phyloP scores from a whole-genome alignment of 1,140 invertebrate genomes.

The Oryzaephilus surinamensis region DNA sequence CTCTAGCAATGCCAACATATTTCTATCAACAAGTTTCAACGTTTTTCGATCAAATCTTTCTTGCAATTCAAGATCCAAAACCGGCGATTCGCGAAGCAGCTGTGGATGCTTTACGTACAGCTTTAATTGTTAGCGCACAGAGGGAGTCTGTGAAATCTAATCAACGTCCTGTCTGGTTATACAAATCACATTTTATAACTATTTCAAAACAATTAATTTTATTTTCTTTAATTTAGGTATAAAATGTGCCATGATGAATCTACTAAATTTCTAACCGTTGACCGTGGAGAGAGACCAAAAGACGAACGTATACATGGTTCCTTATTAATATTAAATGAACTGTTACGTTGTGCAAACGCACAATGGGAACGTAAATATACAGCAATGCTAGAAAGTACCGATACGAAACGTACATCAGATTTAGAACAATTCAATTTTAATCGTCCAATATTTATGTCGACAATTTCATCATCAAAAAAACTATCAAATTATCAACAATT shows the following conservation, averaged over 20 bases:
- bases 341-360: constrained; percentile 84
- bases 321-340: constrained; percentile 87
- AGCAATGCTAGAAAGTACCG: constrained; percentile 47
- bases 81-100: constrained; percentile 85
- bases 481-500: too few relatives aligned
- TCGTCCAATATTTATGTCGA: constrained; percentile 16
- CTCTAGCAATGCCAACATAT: constrained; percentile 91
- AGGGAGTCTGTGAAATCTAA: constrained; percentile 84
- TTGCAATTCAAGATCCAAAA: constrained; percentile 85
- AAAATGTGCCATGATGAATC: constrained; percentile 88
- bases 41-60: constrained; percentile 94
- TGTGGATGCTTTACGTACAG: constrained; percentile 84
- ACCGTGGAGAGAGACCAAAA: constrained; percentile 56
- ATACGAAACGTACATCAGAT: constrained; percentile 22
- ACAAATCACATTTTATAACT: neutral
- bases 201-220: constrained; percentile 4
- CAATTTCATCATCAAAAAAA: too few relatives aligned
- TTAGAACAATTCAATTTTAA: constrained; percentile 14
- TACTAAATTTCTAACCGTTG: constrained; percentile 65
- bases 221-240: constrained; percentile 36
- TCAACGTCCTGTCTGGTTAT: constrained; percentile 80
- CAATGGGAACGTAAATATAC: constrained; percentile 77
- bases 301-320: constrained; percentile 92
- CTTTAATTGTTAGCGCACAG: constrained; percentile 87
- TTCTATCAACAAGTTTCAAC: constrained; percentile 96